A percentile compares a stretch with the other conserved stretches of the same genome.
phyloP scores from a whole-genome alignment of 2,113 vertebrate species.

The Strix uralensis region DNA sequence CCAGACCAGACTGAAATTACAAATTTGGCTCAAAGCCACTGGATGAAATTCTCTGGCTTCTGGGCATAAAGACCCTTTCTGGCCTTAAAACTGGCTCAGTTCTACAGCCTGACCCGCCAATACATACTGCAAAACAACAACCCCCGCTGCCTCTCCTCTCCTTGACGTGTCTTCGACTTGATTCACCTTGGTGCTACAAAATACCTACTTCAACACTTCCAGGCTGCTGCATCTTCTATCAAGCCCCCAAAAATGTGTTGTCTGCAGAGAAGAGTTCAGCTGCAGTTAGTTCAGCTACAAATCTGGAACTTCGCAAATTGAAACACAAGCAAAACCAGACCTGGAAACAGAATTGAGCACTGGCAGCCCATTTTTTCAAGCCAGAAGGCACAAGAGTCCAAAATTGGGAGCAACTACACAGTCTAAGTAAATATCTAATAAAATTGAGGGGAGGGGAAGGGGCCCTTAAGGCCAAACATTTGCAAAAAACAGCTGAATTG shows the following conservation, averaged over 20 bases:
- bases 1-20: background rate
- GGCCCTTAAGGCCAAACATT: background rate
- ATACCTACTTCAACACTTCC: background rate
- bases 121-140: background rate
- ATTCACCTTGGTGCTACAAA: background rate
- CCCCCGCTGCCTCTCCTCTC: background rate
- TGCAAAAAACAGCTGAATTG: background rate
- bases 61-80: background rate
- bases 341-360: background rate
- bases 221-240: background rate
- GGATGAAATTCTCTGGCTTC: background rate
- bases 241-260: background rate
- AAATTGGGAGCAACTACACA: background rate
- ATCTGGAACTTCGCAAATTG: background rate
- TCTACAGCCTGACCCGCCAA: background rate
- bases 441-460: background rate
- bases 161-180: accelerated
- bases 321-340: background rate
- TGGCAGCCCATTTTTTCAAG: background rate
- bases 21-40: background rate
- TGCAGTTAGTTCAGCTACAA: background rate
- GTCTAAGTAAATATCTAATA: background rate
- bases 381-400: background rate
- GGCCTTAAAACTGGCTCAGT: background rate
- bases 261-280: background rate